Conservation (phyloP, 2,888 invertebrate genomes). For the Cephonodes hylas region DNA sequence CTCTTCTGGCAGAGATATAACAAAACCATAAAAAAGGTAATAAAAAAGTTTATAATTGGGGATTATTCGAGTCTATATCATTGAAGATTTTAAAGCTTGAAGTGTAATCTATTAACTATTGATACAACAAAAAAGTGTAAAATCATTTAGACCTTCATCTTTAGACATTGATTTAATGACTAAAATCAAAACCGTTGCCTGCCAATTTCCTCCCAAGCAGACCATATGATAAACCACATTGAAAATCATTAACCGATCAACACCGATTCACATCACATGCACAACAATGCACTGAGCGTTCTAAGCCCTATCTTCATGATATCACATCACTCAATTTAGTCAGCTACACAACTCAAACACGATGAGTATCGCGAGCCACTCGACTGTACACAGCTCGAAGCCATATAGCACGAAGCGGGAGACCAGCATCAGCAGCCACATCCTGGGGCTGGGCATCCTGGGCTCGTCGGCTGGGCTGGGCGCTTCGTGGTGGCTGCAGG, state of each 20-base stretch:
- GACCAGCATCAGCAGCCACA: slow-evolving; percentile 47
- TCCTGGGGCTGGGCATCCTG: slow-evolving; percentile 22
- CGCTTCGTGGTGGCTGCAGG: slow-evolving; percentile 43
- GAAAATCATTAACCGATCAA: neutral
- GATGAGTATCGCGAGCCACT: slow-evolving; percentile 63
- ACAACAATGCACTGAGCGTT: neutral
- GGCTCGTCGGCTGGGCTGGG: slow-evolving; percentile 27
- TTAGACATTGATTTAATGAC: neutral
- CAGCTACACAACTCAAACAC: slow-evolving; percentile 68
- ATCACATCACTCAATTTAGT: slow-evolving; percentile 37
- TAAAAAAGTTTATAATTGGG: too few relatives aligned
- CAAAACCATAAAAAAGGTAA: too few relatives aligned
- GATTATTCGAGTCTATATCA: too few relatives aligned
- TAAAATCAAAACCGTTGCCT: too few relatives aligned
- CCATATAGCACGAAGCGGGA: slow-evolving; percentile 58
- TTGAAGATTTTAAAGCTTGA: too few relatives aligned
- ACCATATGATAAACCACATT: neutral
- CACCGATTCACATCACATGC: neutral
- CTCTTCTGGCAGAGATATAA: too few relatives aligned
- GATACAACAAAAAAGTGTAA: too few relatives aligned
- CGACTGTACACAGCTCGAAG: slow-evolving; percentile 63
- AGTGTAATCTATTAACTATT: too few relatives aligned
- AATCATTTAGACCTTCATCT: too few relatives aligned
- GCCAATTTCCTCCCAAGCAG: neutral
- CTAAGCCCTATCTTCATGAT: slow-evolving; percentile 5